These are phyloP conservation scores for Blera fallax DNA, from an alignment of 2,888 invertebrate genomes.

Conservation along the genomic window DNA sequence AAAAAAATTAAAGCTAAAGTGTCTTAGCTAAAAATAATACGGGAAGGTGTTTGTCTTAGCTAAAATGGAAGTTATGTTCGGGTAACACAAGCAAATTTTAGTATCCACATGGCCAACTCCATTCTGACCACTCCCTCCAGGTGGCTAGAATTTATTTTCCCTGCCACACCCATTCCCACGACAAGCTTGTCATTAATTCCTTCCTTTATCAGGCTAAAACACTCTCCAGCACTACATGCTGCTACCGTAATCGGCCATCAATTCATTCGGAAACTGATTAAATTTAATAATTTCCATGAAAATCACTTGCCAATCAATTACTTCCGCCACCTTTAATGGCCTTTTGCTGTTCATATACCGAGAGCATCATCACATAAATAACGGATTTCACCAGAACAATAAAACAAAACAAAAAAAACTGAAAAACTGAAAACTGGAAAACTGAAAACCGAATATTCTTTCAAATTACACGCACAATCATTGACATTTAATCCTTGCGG, in stretches of 20 bases:
- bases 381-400: conserved; percentile 17
- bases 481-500: conserved; percentile 53
- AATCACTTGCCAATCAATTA: conserved; percentile 70
- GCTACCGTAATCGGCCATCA: neutral
- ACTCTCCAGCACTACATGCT: neutral
- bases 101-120: too few species aligned
- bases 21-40: too few species aligned
- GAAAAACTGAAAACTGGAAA: too few species aligned
- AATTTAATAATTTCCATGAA: conserved; percentile 53
- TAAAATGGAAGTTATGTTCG: too few species aligned
- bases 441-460: conserved; percentile 1
- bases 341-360: conserved; percentile 44
- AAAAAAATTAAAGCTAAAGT: too few species aligned
- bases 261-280: conserved; percentile 34
- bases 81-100: too few species aligned
- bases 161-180: too few species aligned
- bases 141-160: too few species aligned
- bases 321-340: conserved; percentile 49
- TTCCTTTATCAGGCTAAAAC: neutral
- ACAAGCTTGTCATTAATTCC: neutral
- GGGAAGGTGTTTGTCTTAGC: too few species aligned
- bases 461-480: conserved; percentile 50
- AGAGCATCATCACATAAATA: conserved; percentile 49
- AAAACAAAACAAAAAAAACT: neutral
- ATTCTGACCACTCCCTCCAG: too few species aligned